A percentile compares a stretch with the other conserved stretches of the same genome.
Conservation (phyloP, 2,113 vertebrate genomes). For the Anolis sagrei region DNA sequence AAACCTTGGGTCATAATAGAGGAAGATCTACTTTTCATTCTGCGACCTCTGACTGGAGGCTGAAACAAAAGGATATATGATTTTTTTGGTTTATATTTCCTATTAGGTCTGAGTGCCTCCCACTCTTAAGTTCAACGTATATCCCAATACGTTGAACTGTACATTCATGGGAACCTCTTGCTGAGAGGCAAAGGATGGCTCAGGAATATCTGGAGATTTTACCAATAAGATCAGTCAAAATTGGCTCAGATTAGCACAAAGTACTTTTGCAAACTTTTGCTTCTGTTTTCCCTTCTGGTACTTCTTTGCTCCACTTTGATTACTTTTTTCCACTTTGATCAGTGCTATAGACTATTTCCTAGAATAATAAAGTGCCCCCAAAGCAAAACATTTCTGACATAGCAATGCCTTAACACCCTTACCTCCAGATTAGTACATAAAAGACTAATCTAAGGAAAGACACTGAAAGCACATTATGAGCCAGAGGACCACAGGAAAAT, state of each 20-base stretch:
- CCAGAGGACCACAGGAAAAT: not conserved
- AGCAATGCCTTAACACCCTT: not conserved
- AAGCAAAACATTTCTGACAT: not conserved
- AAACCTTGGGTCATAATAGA: constrained; percentile 76
- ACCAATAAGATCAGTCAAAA: not conserved
- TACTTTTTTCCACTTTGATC: not conserved
- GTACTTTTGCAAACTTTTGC: not conserved
- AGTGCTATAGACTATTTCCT: not conserved
- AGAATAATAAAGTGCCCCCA: not conserved
- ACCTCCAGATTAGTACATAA: not conserved
- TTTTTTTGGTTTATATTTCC: not conserved
- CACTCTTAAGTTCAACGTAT: not conserved
- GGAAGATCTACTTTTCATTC: constrained; percentile 72
- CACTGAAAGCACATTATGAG: not conserved
- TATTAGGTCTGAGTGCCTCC: not conserved
- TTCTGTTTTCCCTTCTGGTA: not conserved
- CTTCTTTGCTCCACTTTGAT: not conserved
- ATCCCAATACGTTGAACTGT: too few relatives aligned
- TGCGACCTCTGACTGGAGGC: constrained; percentile 85
- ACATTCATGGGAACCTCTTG: not conserved
- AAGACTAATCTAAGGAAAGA: not conserved
- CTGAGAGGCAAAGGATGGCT: not conserved
- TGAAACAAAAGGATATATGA: constrained; percentile 60
- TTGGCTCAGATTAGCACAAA: not conserved
- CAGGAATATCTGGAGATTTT: not conserved